A percentile compares a stretch with the other conserved stretches of the same genome.
Conservation (phyloP, 2,113 vertebrate species). For the Plecturocebus donacophilus region DNA sequence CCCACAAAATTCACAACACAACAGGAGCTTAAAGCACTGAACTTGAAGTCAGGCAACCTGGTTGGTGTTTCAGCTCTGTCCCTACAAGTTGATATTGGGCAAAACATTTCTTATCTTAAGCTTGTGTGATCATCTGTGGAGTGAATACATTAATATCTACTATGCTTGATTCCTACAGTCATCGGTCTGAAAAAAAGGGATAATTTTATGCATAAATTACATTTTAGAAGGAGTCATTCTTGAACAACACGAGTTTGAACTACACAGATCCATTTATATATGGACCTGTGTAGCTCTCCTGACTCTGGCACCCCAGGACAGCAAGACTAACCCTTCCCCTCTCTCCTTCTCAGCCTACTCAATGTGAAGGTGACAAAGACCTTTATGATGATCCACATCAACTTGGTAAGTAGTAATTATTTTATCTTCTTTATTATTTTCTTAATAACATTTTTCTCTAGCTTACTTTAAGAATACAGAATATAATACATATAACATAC, state of each 20-base stretch:
- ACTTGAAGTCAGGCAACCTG: neutral
- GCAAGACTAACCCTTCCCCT: neutral
- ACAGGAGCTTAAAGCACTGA: neutral
- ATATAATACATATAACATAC: neutral
- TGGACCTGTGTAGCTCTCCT: neutral
- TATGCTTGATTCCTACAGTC: neutral
- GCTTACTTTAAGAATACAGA: neutral
- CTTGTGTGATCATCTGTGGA: neutral
- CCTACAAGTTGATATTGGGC: neutral
- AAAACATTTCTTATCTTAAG: neutral
- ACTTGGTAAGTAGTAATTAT: neutral
- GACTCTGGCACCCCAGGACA: neutral
- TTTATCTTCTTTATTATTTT: neutral
- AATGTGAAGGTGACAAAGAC: neutral
- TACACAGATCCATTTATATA: neutral
- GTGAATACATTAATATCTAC: neutral
- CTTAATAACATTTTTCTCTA: neutral
- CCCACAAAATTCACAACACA: neutral
- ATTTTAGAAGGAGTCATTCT: neutral
- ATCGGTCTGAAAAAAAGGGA: neutral
- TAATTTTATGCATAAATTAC: neutral
- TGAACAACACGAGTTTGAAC: neutral
- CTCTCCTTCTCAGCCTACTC: neutral
- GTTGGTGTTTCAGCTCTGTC: neutral
- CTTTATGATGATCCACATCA: neutral